Base-by-base conservation (phyloP, 2,113 vertebrate genomes). In the Nesoenas mayeri region DNA sequence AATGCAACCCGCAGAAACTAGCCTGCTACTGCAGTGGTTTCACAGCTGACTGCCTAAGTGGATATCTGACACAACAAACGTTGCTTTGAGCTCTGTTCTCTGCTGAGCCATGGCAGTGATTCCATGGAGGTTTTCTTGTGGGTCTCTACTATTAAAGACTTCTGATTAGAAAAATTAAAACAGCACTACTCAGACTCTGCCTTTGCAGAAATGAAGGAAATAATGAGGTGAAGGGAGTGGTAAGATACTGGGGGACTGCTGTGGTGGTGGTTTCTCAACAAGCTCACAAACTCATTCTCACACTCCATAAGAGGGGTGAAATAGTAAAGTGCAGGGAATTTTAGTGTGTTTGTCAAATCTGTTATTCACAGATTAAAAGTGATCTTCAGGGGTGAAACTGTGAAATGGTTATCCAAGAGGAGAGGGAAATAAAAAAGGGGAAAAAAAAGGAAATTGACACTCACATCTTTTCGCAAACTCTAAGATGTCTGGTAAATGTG, bases 21-120 rank as follows among this genome's bases (percentile, higher is more conserved):
- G 28, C 15, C 28, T 84, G 62, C 44, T 61, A 42, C 67, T 85
- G 75, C 73, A 56, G 58, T 11, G 29, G 54, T 91, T 93, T 96
- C 94, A 96, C 71, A 88, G 84, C 29, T 82, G 89, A 61, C 69
- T 94, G 79, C 24, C 0, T 80, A 78, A 91, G 75, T 54, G 81
- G 53, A 18, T 80, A 82, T 74, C 85, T 95, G 75, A 83, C 42
- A 84, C 64, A 86, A 74, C 96, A 90, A 95, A 91, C 12, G 60
- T 18, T 95, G 82, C 75, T 93, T 75, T 91, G 91, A 96, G 88
- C 65, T 91, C 65, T 72, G 58, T 66, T 94, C 57, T 74, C 75
- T 89, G 53, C 90, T 81, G 82, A 95, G 82, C 91, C 48, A 38
- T 66, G 73, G 53, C 56, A 64, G 42, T 32, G 64, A 79, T 78